Base-by-base conservation (phyloP, 2,797 vertebrate species). In the Chaetodon trifasciatus region DNA sequence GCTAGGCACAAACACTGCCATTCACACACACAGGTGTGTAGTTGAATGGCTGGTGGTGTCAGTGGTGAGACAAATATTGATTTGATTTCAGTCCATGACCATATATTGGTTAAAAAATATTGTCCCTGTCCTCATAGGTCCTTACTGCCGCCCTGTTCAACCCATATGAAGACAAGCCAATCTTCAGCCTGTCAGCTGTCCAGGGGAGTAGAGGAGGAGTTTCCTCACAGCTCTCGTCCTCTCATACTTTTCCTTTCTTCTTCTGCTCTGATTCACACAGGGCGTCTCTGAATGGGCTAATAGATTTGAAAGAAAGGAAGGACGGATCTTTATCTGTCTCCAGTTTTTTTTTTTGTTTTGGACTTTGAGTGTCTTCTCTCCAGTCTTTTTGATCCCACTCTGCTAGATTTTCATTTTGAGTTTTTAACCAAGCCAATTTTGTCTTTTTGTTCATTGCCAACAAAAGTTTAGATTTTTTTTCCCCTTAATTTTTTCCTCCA, bases 91-190 rank as follows among this genome's bases (percentile, higher is more conserved):
- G 10, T n/a, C 24, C 4, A 42, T 47, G 39, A 42, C 12, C 11
- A 6, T 57, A 19, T 47, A 23, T 15, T 21, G 23, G 37, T 40
- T 46, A 39, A 32, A 32, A 32, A 32, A 32, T 32, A 32, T 32
- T 70, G 8, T 87, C 15, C 32, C 0, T 85, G 39, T 85, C 53
- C 10, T 76, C 71, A 5, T 16, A 94, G 94, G 90, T 88, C 77
- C 60, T 85, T 88, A 82, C 94, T 91, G 92, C 88, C 89, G 83
- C 70, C 87, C 79, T 64, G 74, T 84, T 84, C 39, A 76, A 93
- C 79, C 89, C 91, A 64, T 92, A 93, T 93, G 93, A 94, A 88
- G 93, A 94, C 82, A 79, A 90, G 86, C 88, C 91, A 91, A 88
- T 10, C 73, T 16, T 83, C 86, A 74, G 87, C 73, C 79, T 85